Base-by-base conservation (phyloP, 2,888 invertebrate genomes). In the Pseudococcus longispinus region DNA sequence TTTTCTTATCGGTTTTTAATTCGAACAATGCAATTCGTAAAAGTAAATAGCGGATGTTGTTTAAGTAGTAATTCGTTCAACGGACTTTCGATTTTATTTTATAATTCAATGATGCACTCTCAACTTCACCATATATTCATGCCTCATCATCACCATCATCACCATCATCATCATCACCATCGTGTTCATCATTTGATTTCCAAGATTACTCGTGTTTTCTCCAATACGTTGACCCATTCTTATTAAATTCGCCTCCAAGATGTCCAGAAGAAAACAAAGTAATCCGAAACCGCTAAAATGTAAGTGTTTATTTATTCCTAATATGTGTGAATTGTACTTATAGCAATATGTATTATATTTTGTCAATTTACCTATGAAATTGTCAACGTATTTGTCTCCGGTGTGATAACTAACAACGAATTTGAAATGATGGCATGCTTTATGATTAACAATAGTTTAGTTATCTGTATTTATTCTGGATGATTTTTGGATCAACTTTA, bases 231-330 rank as follows among this genome's bases (percentile, higher is more conserved):
- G 44, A 2, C 51, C 42, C 26, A 29, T 26, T 32, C 26, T 51
- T n/a, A 32, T 60, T 60, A 60, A 60, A 20, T 29, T 23, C 9
- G 13, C 20, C 29, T 42, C n/a, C 84, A 44, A 70, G 6, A 85
- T 85, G 85, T 85, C 85, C 1, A n/a, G 85, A 44, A 65, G 85
- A 44, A 85, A 85, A 32, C 85, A 85, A 26, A 85, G 85, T 20
- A 85, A 85, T 74, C 85, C 85, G n/a, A 85, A 85, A 44, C 85
- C 85, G 44, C 42, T 85, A n/a, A 85, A 85, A 85, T 65, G 85
- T 85, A 70, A 65, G 85, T 85, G 20, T 32, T 46, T 1, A 15
- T 29, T 29, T 70, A 60, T 60, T 23, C 9, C 9, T 70, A 18
- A 29, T 4, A 65, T 13, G 26, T 65, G 65, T 65, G 11, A 8